Percentiles rank a stretch among this genome's conserved stretches.
Conservation (phyloP, 2,888 invertebrate genomes). For the Ophioninae sp. region DNA sequence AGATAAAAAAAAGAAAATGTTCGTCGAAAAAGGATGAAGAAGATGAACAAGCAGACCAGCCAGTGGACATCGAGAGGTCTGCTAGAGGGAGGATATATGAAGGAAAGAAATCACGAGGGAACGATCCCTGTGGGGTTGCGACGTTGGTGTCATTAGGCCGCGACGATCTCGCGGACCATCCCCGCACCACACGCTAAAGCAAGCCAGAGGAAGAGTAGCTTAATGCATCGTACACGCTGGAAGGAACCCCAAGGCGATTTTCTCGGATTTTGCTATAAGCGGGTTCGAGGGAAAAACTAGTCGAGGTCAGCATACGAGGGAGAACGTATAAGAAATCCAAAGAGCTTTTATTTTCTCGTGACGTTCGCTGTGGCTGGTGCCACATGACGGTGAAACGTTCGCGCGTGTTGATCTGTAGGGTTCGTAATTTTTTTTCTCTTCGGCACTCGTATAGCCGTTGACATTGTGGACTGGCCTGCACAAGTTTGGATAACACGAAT, state of each 20-base stretch:
- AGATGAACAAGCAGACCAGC: conserved; percentile 59
- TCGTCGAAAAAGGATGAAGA: conserved; percentile 52
- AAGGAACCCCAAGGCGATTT: conserved; percentile 66
- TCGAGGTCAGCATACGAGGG: conserved; percentile 74
- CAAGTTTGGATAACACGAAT: conserved; percentile 26
- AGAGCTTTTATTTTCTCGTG: conserved; percentile 60
- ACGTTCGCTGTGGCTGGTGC: conserved; percentile 25
- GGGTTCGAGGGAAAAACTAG: conserved; percentile 71
- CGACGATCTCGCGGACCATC: conserved; percentile 64
- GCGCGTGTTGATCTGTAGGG: conserved; percentile 54
- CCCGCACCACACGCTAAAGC: conserved; percentile 57
- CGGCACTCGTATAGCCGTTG: conserved; percentile 26
- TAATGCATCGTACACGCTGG: conserved; percentile 61
- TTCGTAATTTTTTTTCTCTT: conserved; percentile 50
- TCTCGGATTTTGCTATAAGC: conserved; percentile 71
- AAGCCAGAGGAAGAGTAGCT: conserved; percentile 49
- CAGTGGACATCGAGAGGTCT: conserved; percentile 44
- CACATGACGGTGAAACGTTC: conserved; percentile 51
- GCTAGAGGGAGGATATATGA: conserved; percentile 62
- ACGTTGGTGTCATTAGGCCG: conserved; percentile 75
- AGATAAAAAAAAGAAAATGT: conserved; percentile 29
- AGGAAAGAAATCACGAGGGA: conserved; percentile 76
- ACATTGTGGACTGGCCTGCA: conserved; percentile 12
- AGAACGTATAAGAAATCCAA: conserved; percentile 50
- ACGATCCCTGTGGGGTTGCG: conserved; percentile 75